Base-by-base conservation (phyloP, 2,888 invertebrate genomes). In the Diadromus collaris region DNA sequence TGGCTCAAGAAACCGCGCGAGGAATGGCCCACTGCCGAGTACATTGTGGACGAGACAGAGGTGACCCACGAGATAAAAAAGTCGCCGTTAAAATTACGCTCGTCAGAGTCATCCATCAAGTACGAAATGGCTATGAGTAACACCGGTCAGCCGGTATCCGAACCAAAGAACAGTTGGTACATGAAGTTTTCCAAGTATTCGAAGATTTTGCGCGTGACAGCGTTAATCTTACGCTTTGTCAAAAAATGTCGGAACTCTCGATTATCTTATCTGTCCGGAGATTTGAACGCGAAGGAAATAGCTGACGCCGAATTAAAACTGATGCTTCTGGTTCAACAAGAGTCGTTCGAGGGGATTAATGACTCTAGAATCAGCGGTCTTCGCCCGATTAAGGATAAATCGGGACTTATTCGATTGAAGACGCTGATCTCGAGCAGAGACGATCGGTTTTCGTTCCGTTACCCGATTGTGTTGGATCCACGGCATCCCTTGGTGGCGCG, bases 381-480 rank as follows among this genome's bases (percentile, higher is more conserved):
- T 16, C 27, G 74, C 24, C 21, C 71, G 0, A 83, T 75, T 32
- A 54, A 29, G 21, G 82, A 83, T 24, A 77, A 83, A 56, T 41
- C 65, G 24, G 81, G 78, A 16, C 32, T 85, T 19, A 46, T 85
- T 10, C 58, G 83, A 7, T 19, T 83, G 3, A 84, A 83, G 34
- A 82, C 84, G 5, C 78, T 64, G 44, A 24, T 83, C 41, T 56
- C 75, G 1, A 48, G 76, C 29, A 71, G 85, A 21, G 56, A 81
- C 13, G 83, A 85, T 51, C 16, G 48, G 13, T 65, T 71, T 38
- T 24, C 70, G 21, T 87, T 87, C 78, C 71, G 80, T 29, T 79
- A 56, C 80, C 86, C 87, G 7, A 84, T 86, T 21, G 41, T 88
- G 9, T 76, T 88, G 68, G 85, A 85, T 24, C 68, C 63, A 1